Conservation (phyloP, 1,140 invertebrate genomes). For the Aplysia californica region DNA sequence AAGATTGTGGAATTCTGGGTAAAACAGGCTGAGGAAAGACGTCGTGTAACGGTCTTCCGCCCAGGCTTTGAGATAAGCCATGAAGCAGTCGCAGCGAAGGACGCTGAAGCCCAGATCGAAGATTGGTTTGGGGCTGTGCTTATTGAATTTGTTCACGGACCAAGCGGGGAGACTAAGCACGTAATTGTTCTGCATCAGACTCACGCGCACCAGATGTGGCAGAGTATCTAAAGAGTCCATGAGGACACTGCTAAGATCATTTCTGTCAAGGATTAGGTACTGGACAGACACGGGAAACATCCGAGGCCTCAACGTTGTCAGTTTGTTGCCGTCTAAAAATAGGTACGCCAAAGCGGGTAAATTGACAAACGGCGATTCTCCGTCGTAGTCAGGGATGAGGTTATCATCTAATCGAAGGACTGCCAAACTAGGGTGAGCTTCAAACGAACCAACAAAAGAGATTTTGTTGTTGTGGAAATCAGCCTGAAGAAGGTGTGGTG, state of each 20-base stretch:
- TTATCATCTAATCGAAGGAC: constrained; percentile 9
- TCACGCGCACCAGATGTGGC: not conserved
- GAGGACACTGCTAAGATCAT: not conserved
- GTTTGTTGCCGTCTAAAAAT: not conserved
- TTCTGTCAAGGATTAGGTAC: not conserved
- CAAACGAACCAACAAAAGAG: not conserved
- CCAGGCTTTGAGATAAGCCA: constrained; percentile 41
- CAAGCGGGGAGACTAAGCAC: not conserved
- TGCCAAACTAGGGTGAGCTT: not conserved
- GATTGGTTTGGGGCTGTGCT: constrained; percentile 20
- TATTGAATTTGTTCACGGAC: not conserved
- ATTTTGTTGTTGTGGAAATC: not conserved
- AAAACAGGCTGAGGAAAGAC: not conserved
- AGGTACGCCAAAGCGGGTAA: not conserved
- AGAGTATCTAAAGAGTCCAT: not conserved
- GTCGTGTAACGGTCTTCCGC: constrained; percentile 5
- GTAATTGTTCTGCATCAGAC: not conserved
- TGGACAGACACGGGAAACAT: not conserved
- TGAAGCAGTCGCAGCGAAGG: constrained; percentile 43
- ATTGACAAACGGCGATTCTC: not conserved
- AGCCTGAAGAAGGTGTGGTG: not conserved
- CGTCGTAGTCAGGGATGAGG: not conserved
- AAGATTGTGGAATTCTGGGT: constrained; percentile 27
- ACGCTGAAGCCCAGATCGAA: constrained; percentile 36
- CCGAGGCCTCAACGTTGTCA: not conserved